A percentile compares a stretch with the other conserved stretches of the same genome.
phyloP scores from a whole-genome alignment of 2,888 invertebrate genomes.

The Lasioglossum lativentre region DNA sequence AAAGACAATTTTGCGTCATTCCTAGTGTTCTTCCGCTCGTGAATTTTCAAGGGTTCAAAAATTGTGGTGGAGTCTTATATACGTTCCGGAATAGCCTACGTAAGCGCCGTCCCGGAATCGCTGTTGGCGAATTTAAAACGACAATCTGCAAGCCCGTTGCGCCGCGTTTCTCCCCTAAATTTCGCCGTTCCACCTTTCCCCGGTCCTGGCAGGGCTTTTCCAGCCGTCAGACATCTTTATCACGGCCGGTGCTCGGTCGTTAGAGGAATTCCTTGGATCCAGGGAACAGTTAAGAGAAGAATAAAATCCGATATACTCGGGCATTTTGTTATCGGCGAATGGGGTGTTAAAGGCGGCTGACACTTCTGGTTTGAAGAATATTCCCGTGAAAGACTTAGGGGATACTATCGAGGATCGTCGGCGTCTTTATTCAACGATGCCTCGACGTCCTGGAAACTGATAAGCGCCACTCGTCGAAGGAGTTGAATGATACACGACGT shows the following conservation, averaged over 20 bases:
- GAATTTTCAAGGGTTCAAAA: neutral
- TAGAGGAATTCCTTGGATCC: constrained; percentile 19
- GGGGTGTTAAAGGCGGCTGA: constrained; percentile 11
- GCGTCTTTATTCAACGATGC: neutral
- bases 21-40: neutral
- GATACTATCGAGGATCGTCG: neutral
- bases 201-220: constrained; percentile 23
- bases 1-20: neutral
- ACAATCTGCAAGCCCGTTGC: constrained; percentile 27
- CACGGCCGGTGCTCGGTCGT: constrained; percentile 26
- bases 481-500: neutral
- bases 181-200: constrained; percentile 24
- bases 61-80: neutral
- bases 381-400: constrained; percentile 1
- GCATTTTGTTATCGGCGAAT: constrained; percentile 30
- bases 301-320: constrained; percentile 32
- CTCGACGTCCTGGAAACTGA: no score
- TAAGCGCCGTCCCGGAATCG: neutral
- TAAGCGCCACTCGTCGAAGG: neutral
- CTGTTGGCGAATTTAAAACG: constrained; percentile 16
- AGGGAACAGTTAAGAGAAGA: constrained; percentile 17
- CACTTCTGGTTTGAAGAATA: constrained; percentile 9
- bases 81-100: neutral
- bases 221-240: constrained; percentile 38
- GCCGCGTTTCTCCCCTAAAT: constrained; percentile 25